Percentiles rank a stretch among this genome's conserved stretches.
Conservation (phyloP, 2,113 vertebrate genomes). For the Cromileptes altivelis region DNA sequence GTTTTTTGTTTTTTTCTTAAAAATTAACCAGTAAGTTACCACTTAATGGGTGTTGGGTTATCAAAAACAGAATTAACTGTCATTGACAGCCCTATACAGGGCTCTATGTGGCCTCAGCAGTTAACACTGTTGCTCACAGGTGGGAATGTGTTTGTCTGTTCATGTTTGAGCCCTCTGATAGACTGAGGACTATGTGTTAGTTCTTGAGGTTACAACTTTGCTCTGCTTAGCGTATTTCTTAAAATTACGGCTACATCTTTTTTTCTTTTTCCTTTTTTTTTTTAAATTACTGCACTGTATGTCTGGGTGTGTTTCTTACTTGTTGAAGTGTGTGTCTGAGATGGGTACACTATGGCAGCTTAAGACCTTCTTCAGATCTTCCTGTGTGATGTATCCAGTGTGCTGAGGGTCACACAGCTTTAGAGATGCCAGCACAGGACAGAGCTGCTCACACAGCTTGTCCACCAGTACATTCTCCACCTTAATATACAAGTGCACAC, state of each 20-base stretch:
- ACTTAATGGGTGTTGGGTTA: no score
- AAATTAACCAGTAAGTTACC: no score
- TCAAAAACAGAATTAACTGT: no score
- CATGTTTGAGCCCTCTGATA: no score
- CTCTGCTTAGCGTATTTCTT: neutral
- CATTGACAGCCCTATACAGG: no score
- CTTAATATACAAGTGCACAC: conserved; percentile 46
- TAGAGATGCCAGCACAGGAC: conserved; percentile 68
- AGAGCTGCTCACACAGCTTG: conserved; percentile 57
- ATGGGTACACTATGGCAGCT: conserved; percentile 64
- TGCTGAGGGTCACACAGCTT: conserved; percentile 53
- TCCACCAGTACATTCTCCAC: conserved; percentile 70
- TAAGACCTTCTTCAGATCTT: conserved; percentile 74
- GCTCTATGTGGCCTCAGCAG: no score
- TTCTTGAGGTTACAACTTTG: neutral
- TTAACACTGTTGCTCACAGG: no score
- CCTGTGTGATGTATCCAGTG: conserved; percentile 54
- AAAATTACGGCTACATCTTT: neutral
- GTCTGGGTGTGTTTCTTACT: conserved; percentile 66
- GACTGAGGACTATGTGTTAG: neutral
- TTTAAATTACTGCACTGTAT: neutral
- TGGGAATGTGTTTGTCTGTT: no score
- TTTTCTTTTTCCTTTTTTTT: neutral
- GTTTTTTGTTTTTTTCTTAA: no score
- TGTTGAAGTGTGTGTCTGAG: conserved; percentile 68